Evolutionary conservation across 1,140 invertebrate genomes (phyloP).

Genomic region (Acromyrmex echinatior): DNA sequence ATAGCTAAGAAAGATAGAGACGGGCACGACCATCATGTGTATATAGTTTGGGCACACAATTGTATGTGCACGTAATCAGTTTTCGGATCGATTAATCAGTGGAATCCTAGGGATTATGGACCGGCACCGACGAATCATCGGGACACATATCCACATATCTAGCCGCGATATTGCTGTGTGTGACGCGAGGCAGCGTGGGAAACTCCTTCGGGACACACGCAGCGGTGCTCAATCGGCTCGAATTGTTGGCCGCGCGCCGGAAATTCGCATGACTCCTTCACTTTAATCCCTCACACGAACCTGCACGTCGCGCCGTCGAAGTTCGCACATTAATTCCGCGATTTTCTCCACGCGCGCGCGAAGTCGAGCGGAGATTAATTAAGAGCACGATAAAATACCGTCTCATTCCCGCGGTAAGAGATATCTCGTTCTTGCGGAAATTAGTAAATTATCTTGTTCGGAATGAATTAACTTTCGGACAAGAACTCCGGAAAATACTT

Average conservation of each 20-base stretch:
- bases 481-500: neutral
- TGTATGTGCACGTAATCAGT: conserved; percentile 61
- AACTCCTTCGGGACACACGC: conserved; percentile 75
- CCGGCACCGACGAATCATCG: conserved; percentile 55
- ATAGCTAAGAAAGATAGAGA: neutral
- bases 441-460: conserved; percentile 3
- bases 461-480: neutral
- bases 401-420: conserved; percentile 34
- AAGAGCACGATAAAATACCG: neutral
- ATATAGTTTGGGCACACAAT: neutral
- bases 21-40: neutral
- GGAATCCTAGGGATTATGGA: conserved; percentile 68
- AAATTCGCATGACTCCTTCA: conserved; percentile 51
- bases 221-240: conserved; percentile 77
- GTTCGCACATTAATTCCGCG: conserved; percentile 61
- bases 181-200: conserved; percentile 81
- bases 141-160: conserved; percentile 76
- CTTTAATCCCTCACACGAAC: conserved; percentile 30
- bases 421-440: conserved; percentile 19
- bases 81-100: conserved; percentile 78
- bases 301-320: neutral
- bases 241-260: conserved; percentile 30
- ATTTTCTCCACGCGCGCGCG: conserved; percentile 37
- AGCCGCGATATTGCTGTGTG: conserved; percentile 74
- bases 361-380: conserved; percentile 57